These are phyloP conservation scores for Drosophila tani DNA, from an alignment of 1,140 invertebrate genomes.

Conservation along the genomic window DNA sequence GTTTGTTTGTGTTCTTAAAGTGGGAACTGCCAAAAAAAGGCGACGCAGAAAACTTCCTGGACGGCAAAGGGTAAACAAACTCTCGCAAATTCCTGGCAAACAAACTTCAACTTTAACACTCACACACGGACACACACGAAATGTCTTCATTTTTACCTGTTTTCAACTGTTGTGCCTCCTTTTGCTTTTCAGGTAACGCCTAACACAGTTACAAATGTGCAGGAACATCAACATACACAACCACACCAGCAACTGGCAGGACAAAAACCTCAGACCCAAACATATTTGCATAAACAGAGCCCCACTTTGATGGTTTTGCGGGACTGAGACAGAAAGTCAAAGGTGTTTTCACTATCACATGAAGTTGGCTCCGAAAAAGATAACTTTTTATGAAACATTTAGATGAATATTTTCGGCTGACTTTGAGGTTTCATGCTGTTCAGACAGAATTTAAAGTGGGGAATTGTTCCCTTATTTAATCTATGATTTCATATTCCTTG, in stretches of 20 bases:
- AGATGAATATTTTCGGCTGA: constrained; percentile 3
- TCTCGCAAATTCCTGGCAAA: constrained; percentile 49
- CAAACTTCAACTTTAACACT: constrained; percentile 56
- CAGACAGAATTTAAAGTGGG: background rate
- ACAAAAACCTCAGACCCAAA: constrained; percentile 57
- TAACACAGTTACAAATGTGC: constrained; percentile 58
- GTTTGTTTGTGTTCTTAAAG: constrained; percentile 62
- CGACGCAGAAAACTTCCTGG: constrained; percentile 23
- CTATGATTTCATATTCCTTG: too few relatives aligned
- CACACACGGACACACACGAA: constrained; percentile 39
- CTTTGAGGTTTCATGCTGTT: background rate
- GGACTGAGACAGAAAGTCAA: constrained; percentile 4
- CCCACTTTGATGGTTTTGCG: constrained; percentile 53
- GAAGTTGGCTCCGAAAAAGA: background rate
- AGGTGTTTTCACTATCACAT: constrained; percentile 11
- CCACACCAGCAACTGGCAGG: constrained; percentile 35
- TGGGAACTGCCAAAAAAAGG: constrained; percentile 47
- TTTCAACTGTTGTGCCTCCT: constrained; percentile 26
- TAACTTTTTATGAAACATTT: constrained; percentile 26
- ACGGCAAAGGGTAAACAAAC: constrained; percentile 59
- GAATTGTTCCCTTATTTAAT: background rate
- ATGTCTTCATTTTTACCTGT: constrained; percentile 68
- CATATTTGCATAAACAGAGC: constrained; percentile 73
- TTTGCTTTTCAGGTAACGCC: constrained; percentile 48
- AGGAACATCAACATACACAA: constrained; percentile 37